Conservation (phyloP, 2,113 vertebrate species). For the Anseranas semipalmata region DNA sequence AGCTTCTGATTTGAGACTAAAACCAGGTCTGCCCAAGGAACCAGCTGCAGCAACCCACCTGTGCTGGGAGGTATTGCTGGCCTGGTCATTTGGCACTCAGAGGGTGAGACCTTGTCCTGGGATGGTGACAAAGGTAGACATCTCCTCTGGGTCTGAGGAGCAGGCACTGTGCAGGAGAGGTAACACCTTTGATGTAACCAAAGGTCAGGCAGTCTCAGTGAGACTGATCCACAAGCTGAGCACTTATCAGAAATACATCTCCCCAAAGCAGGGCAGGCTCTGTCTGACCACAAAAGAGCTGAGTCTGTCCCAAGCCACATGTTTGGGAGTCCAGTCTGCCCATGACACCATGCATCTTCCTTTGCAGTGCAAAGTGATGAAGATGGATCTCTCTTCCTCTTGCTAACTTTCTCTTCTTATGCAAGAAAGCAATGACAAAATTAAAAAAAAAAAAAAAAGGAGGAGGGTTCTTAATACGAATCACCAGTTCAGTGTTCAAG, state of each 20-base stretch:
- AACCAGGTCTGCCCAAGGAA: neutral
- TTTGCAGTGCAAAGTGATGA: neutral
- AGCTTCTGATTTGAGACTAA: neutral
- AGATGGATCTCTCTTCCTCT: neutral
- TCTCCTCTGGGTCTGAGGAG: neutral
- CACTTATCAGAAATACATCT: neutral
- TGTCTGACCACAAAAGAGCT: neutral
- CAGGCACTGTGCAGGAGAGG: neutral
- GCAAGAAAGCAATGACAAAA: neutral
- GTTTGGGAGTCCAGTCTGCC: neutral
- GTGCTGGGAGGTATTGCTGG: neutral
- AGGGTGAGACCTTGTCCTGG: neutral
- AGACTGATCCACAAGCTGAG: neutral
- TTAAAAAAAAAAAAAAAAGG: fast-evolving
- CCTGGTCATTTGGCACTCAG: neutral
- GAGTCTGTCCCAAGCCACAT: neutral
- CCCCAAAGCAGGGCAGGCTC: neutral
- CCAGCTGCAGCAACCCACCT: neutral
- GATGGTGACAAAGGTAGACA: neutral
- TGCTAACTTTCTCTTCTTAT: neutral
- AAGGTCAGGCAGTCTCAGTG: neutral
- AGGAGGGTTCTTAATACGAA: neutral
- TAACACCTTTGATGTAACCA: too few relatives aligned
- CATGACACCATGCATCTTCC: neutral
- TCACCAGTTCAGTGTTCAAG: neutral